A percentile compares a stretch with the other conserved stretches of the same genome.
These are phyloP conservation scores for Nezara viridula DNA, from an alignment of 2,888 invertebrate species.

Conservation along the genomic window DNA sequence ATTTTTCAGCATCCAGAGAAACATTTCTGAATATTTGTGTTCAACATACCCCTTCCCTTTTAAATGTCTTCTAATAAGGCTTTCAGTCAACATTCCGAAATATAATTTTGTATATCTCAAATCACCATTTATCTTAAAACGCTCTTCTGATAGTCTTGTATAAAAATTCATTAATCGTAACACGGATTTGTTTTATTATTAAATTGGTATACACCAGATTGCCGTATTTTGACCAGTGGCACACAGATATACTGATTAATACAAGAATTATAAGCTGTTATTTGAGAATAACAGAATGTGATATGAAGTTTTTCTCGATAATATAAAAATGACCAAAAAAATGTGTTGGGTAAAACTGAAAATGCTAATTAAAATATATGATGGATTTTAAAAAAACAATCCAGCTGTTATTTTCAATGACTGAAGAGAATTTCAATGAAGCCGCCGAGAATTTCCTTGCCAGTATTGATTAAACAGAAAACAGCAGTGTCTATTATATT, in stretches of 20 bases:
- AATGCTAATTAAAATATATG: too few species aligned
- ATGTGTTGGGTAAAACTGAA: too few species aligned
- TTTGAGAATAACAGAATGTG: too few species aligned
- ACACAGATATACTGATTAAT: too few species aligned
- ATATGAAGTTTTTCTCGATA: too few species aligned
- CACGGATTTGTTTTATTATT: not conserved
- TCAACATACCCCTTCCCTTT: not conserved
- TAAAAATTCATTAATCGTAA: not conserved
- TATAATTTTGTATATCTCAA: not conserved
- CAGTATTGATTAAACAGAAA: too few species aligned
- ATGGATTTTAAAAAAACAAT: too few species aligned
- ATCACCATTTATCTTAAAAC: not conserved
- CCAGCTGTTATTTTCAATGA: too few species aligned
- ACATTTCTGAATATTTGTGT: not conserved
- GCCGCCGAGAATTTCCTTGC: too few species aligned
- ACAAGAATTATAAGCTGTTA: not conserved
- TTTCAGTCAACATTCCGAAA: not conserved
- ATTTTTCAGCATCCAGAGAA: slow-evolving; percentile 1
- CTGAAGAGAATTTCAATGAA: too few species aligned
- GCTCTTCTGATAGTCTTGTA: not conserved
- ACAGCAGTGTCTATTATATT: too few species aligned
- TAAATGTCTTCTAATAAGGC: not conserved
- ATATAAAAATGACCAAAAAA: too few species aligned
- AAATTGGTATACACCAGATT: not conserved
- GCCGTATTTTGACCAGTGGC: not conserved